phyloP scores from a whole-genome alignment of 2,888 invertebrate species.

The Acronicta alni region DNA sequence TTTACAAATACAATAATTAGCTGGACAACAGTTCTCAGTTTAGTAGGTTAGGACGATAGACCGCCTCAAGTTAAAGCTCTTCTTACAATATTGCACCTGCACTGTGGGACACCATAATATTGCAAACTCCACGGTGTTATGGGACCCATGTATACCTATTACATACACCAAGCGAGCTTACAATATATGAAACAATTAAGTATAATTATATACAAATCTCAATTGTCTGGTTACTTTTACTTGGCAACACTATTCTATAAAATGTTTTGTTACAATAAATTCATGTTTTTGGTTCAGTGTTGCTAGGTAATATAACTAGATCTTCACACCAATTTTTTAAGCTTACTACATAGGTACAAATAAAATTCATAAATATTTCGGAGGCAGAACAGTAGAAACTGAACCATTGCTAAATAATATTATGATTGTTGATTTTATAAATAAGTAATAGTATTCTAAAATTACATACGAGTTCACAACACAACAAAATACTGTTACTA shows the following conservation, averaged over 20 bases:
- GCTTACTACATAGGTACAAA: conserved; percentile 21
- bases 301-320: conserved; percentile 32
- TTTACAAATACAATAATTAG: conserved; percentile 78
- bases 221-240: conserved; percentile 20
- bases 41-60: conserved; percentile 67
- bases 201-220: conserved; percentile 35
- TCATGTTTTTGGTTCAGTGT: conserved; percentile 18
- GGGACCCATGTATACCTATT: conserved; percentile 11
- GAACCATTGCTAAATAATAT: conserved; percentile 14
- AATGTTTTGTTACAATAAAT: neutral
- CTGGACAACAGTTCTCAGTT: conserved; percentile 73
- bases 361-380: conserved; percentile 4
- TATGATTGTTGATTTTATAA: conserved; percentile 14
- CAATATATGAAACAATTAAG: conserved; percentile 23
- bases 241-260: conserved; percentile 32
- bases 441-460: conserved; percentile 23
- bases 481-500: conserved; percentile 68
- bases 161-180: conserved; percentile 33
- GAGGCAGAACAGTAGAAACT: conserved; percentile 11
- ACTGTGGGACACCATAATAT: conserved; percentile 29
- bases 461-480: conserved; percentile 61
- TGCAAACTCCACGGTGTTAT: conserved; percentile 26
- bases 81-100: conserved; percentile 66
- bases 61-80: conserved; percentile 77
- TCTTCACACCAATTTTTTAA: conserved; percentile 28